Percentiles rank a stretch among this genome's conserved stretches.
Conservation (phyloP, 23 tunicate genomes). For the Halocynthia aurantium region DNA sequence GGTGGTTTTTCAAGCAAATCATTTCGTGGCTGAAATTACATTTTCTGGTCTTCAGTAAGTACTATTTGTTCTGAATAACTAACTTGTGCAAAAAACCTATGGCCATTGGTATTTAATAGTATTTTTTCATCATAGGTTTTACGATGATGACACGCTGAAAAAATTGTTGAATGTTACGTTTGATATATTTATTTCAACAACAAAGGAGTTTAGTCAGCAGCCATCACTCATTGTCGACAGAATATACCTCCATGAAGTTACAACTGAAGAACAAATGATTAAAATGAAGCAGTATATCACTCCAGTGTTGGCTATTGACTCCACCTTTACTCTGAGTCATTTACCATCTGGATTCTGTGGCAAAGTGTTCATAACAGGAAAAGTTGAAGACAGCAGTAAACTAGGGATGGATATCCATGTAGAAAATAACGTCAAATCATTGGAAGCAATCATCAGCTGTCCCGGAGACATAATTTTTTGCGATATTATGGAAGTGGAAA, state of each 20-base stretch:
- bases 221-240: no score
- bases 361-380: neutral
- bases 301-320: constrained; percentile 4
- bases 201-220: no score
- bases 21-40: no score
- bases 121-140: no score
- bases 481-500: neutral
- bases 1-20: no score
- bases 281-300: constrained; percentile 6
- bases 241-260: neutral
- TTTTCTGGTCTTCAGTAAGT: no score
- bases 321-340: neutral
- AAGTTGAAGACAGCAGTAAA: constrained; percentile 9
- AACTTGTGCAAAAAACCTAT: no score
- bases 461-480: constrained; percentile 13
- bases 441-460: neutral
- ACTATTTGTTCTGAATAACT: no score
- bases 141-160: no score
- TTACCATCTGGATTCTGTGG: constrained; percentile 1
- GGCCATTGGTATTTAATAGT: no score
- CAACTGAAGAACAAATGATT: constrained; percentile 4
- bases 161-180: no score
- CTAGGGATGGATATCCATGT: constrained; percentile 1
- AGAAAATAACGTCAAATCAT: neutral
- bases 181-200: no score